Conservation (phyloP, 2,113 vertebrate genomes). For the Gallinago jamesoni region DNA sequence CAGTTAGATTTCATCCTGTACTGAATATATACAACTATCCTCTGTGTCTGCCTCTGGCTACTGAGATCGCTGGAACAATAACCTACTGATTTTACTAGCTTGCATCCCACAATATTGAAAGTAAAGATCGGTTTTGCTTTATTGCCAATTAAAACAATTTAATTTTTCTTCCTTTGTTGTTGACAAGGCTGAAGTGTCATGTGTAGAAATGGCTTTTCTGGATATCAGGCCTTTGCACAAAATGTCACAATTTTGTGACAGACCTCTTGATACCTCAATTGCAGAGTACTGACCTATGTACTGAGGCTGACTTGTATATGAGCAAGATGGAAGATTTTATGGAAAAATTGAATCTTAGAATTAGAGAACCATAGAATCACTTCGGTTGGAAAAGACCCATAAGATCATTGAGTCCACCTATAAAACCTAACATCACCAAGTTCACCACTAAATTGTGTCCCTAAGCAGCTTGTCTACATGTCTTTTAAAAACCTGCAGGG, state of each 20-base stretch:
- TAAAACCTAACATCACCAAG: background rate
- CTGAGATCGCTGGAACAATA: background rate
- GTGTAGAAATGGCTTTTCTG: background rate
- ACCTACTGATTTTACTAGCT: background rate
- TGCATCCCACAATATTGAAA: background rate
- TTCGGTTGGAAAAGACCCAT: background rate
- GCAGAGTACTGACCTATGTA: background rate
- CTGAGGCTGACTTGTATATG: background rate
- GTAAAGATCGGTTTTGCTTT: background rate
- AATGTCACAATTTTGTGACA: background rate
- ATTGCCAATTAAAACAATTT: background rate
- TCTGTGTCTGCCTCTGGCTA: background rate
- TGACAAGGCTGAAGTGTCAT: background rate
- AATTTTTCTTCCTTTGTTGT: background rate
- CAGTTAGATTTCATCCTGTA: background rate
- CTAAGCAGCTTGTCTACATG: no score
- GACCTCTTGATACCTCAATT: background rate
- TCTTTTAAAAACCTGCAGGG: background rate
- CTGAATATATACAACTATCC: accelerated
- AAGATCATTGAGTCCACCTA: background rate
- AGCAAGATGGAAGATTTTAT: background rate
- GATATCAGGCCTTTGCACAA: background rate
- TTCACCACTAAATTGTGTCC: background rate
- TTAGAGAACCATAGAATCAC: background rate
- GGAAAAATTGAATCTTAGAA: background rate